These are phyloP conservation scores for Xanthorhoe designata DNA, from an alignment of 2,888 invertebrate genomes.

Conservation along the genomic window DNA sequence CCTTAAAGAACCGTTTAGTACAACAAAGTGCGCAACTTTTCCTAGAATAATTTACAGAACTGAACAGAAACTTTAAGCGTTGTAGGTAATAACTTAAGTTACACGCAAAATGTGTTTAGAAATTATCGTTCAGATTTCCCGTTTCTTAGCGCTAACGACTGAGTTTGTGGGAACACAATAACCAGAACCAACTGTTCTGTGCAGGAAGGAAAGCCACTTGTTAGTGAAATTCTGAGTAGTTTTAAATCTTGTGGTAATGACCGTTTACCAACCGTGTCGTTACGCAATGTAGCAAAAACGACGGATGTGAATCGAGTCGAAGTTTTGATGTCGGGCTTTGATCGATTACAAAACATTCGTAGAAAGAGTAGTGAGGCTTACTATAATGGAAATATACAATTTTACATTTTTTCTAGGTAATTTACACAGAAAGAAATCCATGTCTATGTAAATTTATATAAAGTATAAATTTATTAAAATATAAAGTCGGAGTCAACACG, in stretches of 20 bases:
- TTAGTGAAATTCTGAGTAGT: conserved; percentile 46
- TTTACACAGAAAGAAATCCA: background rate
- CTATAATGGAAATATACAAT: background rate
- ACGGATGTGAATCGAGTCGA: conserved; percentile 21
- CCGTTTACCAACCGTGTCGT: conserved; percentile 60
- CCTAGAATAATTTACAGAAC: background rate
- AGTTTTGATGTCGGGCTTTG: conserved; percentile 18
- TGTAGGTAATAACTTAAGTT: conserved; percentile 20
- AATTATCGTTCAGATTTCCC: conserved; percentile 28
- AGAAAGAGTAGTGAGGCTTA: conserved; percentile 8
- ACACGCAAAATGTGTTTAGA: conserved; percentile 29
- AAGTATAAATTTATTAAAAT: too few relatives aligned
- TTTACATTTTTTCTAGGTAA: background rate
- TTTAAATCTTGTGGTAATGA: conserved; percentile 63
- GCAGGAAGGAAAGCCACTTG: conserved; percentile 51
- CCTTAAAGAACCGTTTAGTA: too few relatives aligned
- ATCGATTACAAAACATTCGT: conserved; percentile 13
- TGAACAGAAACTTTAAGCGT: conserved; percentile 7
- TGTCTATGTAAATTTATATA: background rate
- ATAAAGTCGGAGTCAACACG: background rate
- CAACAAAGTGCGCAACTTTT: background rate
- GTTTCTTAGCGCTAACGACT: conserved; percentile 34
- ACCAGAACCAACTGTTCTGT: conserved; percentile 39
- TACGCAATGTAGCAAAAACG: conserved; percentile 44
- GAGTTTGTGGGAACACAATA: conserved; percentile 41